These are phyloP conservation scores for Crambe crambe DNA, from an alignment of 37 sponge, comb jelly and placozoan genomes.

Conservation along the genomic window DNA sequence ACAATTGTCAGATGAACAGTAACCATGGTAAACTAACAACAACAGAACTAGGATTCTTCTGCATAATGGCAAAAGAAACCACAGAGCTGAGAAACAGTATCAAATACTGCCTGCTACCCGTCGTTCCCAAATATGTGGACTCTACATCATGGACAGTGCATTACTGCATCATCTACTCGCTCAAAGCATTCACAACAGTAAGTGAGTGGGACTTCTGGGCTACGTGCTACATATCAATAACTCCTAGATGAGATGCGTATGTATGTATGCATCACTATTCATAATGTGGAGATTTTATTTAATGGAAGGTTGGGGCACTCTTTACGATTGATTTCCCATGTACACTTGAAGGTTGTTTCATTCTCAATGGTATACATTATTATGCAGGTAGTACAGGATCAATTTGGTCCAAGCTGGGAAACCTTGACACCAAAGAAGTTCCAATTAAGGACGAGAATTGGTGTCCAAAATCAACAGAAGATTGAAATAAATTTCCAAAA, in stretches of 20 bases:
- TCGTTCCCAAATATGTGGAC: slow-evolving; percentile 15
- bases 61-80: slow-evolving; percentile 8
- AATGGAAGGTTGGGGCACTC: too few species aligned
- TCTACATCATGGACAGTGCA: slow-evolving; percentile 24
- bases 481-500: slow-evolving; percentile 16
- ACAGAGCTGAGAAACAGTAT: background rate
- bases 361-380: too few species aligned
- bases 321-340: too few species aligned
- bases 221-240: background rate
- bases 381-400: background rate
- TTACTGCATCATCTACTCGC: slow-evolving; percentile 36
- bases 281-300: too few species aligned
- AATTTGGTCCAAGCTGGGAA: slow-evolving; percentile 9
- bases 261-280: too few species aligned
- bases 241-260: too few species aligned
- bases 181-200: slow-evolving; percentile 33
- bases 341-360: too few species aligned
- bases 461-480: background rate
- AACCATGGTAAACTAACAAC: slow-evolving; percentile 14
- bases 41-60: slow-evolving; percentile 20
- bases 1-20: background rate
- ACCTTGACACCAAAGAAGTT: slow-evolving; percentile 12
- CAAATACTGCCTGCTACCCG: slow-evolving; percentile 22
- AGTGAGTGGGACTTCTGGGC: background rate
- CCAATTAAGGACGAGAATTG: background rate